Evolutionary conservation across 2,888 invertebrate genomes (phyloP).

Genomic region (Baronia brevicornis): DNA sequence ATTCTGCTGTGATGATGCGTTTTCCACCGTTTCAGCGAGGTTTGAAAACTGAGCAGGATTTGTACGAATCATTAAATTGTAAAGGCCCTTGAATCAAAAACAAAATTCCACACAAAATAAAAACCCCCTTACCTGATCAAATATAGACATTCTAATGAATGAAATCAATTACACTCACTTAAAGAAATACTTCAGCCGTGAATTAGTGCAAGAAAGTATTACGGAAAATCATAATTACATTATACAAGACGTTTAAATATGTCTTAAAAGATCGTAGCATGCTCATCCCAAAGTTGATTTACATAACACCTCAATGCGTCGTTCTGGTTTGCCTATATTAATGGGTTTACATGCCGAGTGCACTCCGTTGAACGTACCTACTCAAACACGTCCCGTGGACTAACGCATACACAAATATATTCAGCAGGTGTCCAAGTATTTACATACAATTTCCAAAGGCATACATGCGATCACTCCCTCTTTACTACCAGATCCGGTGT

Average conservation of each 20-base stretch:
- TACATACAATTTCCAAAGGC: slow-evolving; percentile 71
- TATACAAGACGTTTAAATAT: slow-evolving; percentile 13
- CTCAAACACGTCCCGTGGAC: slow-evolving; percentile 52
- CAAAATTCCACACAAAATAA: too few species aligned
- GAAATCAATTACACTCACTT: too few species aligned
- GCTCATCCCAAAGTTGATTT: slow-evolving; percentile 41
- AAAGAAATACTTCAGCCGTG: too few species aligned
- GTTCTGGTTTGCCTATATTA: slow-evolving; percentile 50
- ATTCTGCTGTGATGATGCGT: too few species aligned
- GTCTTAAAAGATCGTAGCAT: slow-evolving; percentile 35
- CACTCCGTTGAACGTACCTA: slow-evolving; percentile 57
- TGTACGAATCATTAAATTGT: too few species aligned
- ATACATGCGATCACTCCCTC: slow-evolving; percentile 48
- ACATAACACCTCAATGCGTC: slow-evolving; percentile 52
- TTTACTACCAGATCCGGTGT: slow-evolving; percentile 50
- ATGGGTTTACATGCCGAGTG: slow-evolving; percentile 65
- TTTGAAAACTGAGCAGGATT: too few species aligned
- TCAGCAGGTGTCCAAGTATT: slow-evolving; percentile 72
- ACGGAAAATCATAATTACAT: too few species aligned
- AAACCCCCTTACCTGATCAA: too few species aligned
- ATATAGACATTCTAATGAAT: too few species aligned
- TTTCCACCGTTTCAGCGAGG: too few species aligned
- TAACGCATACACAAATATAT: slow-evolving; percentile 60
- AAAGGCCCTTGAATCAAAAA: too few species aligned
- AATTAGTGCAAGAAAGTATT: too few species aligned